Conservation (phyloP, 2,888 invertebrate species). For the Tortricodes alternella region DNA sequence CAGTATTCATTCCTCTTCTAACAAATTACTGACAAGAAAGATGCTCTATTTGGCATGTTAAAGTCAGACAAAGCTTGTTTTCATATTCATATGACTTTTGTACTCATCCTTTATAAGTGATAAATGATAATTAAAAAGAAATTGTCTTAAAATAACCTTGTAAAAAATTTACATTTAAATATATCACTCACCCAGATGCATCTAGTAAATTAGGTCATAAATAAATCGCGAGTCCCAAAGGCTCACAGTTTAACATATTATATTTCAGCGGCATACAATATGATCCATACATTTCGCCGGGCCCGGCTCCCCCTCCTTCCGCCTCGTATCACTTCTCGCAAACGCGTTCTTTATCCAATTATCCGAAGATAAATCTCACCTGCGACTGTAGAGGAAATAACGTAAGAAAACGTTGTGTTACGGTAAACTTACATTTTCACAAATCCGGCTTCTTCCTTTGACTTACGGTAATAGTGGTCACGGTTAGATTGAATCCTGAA, state of each 20-base stretch:
- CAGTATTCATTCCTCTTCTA: too few species aligned
- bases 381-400: constrained; percentile 78
- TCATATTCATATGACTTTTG: too few species aligned
- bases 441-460: constrained; percentile 63
- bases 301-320: constrained; percentile 56
- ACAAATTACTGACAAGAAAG: too few species aligned
- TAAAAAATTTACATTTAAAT: too few species aligned
- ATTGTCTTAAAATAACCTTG: too few species aligned
- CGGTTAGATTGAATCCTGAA: constrained; percentile 7
- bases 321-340: constrained; percentile 76
- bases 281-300: constrained; percentile 32
- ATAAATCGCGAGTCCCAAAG: constrained; percentile 17
- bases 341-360: constrained; percentile 82
- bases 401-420: constrained; percentile 66
- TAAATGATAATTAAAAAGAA: too few species aligned
- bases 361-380: constrained; percentile 83
- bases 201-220: constrained; percentile 9
- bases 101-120: too few species aligned
- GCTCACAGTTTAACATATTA: constrained; percentile 17
- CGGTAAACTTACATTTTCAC: constrained; percentile 68
- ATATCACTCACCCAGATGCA: background rate
- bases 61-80: too few species aligned
- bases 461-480: constrained; percentile 47
- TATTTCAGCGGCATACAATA: constrained; percentile 25
- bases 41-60: too few species aligned